Evolutionary conservation across 2,113 vertebrate species (phyloP).

Genomic region (Saccopteryx leptura): DNA sequence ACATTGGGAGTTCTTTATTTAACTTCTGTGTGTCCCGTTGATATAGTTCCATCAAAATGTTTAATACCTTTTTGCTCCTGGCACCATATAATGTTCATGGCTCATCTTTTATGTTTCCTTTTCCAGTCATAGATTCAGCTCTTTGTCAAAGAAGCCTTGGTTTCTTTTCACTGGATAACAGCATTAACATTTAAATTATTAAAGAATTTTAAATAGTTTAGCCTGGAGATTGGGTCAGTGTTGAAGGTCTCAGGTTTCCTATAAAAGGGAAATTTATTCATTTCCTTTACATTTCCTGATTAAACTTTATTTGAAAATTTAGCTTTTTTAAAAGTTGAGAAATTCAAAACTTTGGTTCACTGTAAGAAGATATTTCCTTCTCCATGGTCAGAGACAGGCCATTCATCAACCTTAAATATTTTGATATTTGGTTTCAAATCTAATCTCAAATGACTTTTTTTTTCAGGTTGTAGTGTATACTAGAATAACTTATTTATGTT

Average conservation of each 20-base stretch:
- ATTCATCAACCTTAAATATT: not conserved
- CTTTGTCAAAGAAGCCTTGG: not conserved
- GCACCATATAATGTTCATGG: not conserved
- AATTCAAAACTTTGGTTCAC: not conserved
- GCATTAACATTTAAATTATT: not conserved
- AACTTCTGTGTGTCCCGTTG: not conserved
- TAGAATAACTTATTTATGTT: constrained; percentile 5
- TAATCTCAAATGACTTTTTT: not conserved
- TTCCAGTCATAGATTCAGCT: not conserved
- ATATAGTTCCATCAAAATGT: not conserved
- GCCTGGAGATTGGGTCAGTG: not conserved
- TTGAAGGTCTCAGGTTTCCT: not conserved
- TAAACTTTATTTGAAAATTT: not conserved
- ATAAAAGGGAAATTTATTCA: not conserved
- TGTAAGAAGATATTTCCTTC: not conserved
- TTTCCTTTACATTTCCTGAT: not conserved
- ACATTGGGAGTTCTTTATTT: not conserved
- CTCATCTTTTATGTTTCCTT: not conserved
- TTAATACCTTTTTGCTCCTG: not conserved
- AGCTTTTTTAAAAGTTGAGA: not conserved
- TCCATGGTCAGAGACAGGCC: not conserved
- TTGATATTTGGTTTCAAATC: constrained; percentile 4
- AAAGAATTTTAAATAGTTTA: not conserved
- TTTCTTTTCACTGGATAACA: not conserved
- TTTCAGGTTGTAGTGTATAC: not conserved